phyloP scores from a whole-genome alignment of 2,888 invertebrate genomes.

The Drosophila picticornis region DNA sequence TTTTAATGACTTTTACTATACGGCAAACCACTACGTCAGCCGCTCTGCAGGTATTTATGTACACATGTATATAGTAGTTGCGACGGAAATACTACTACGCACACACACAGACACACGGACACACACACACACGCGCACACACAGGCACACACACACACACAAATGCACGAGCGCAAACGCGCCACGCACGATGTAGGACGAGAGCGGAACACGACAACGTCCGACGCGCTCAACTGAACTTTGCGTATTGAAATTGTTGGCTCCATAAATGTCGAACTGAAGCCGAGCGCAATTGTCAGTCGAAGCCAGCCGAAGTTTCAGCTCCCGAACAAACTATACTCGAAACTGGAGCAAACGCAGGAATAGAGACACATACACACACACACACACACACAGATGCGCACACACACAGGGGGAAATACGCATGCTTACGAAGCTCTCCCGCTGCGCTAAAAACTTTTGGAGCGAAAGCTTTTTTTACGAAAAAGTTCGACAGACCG shows the following conservation, averaged over 20 bases:
- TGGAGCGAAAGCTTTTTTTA: conserved; percentile 75
- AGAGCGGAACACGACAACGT: conserved; percentile 68
- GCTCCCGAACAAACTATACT: conserved; percentile 37
- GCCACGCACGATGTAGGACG: conserved; percentile 64
- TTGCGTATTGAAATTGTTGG: conserved; percentile 77
- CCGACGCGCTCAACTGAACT: conserved; percentile 83
- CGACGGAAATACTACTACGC: conserved; percentile 72
- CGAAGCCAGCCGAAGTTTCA: conserved; percentile 46
- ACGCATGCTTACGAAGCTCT: conserved; percentile 41
- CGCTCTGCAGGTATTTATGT: conserved; percentile 57
- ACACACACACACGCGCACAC: conserved; percentile 44
- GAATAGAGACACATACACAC: conserved; percentile 36
- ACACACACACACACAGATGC: conserved; percentile 18
- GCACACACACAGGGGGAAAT: conserved; percentile 1
- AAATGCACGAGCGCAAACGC: conserved; percentile 36
- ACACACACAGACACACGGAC: conserved; percentile 33
- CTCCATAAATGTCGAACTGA: conserved; percentile 53
- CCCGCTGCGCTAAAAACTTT: conserved; percentile 42
- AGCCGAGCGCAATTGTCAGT: conserved; percentile 43
- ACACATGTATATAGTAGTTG: conserved; percentile 39
- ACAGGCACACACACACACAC: conserved; percentile 44
- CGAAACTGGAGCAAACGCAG: conserved; percentile 74
- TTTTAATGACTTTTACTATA: conserved; percentile 78
- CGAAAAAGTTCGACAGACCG: conserved; percentile 60
- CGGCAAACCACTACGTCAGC: conserved; percentile 62